Percentiles rank a stretch among this genome's conserved stretches.
These are phyloP conservation scores for Onychostruthus taczanowskii DNA, from an alignment of 2,113 vertebrate genomes.

Conservation along the genomic window DNA sequence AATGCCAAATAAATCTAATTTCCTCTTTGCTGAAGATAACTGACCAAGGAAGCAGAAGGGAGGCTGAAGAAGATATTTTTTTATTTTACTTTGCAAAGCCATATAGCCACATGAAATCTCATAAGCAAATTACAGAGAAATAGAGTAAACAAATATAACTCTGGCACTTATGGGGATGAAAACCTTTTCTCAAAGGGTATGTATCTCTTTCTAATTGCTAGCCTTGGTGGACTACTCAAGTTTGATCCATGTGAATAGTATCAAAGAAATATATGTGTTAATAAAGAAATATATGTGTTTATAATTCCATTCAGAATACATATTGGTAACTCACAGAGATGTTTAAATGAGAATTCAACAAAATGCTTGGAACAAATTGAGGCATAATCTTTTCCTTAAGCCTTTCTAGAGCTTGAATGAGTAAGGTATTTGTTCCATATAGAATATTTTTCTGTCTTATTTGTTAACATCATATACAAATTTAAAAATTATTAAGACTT, in stretches of 20 bases:
- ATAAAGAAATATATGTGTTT: neutral
- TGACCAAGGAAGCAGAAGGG: neutral
- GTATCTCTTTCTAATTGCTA: neutral
- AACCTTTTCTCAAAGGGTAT: neutral
- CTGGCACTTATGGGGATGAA: rapidly evolving
- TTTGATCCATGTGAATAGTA: neutral
- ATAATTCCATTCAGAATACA: neutral
- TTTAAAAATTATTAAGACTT: neutral
- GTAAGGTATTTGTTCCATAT: neutral
- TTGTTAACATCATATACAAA: neutral
- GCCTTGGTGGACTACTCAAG: neutral
- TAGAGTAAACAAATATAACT: neutral
- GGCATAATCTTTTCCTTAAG: neutral
- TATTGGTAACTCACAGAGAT: neutral
- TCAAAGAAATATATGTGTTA: neutral
- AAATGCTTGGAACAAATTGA: neutral
- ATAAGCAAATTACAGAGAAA: neutral
- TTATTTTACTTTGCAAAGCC: neutral
- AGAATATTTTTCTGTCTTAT: neutral
- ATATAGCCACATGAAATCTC: neutral
- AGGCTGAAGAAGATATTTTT: neutral
- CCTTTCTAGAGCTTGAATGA: neutral
- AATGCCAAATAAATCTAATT: neutral
- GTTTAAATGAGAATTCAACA: neutral
- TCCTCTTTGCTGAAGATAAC: neutral